phyloP scores from a whole-genome alignment of 2,888 invertebrate species.

The Anaspis maculata region DNA sequence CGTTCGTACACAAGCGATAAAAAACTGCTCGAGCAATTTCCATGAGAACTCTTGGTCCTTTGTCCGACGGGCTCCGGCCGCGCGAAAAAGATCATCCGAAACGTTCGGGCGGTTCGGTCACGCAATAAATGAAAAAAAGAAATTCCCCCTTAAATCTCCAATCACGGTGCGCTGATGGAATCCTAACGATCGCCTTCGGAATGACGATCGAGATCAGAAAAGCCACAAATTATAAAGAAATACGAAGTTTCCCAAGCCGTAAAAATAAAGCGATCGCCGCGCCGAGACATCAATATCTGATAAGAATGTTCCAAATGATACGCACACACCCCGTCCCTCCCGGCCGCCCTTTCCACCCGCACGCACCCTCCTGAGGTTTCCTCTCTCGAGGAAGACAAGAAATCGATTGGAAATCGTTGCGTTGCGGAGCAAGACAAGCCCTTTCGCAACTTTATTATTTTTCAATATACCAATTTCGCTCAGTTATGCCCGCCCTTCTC shows the following conservation, averaged over 20 bases:
- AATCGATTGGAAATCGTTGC: constrained; percentile 9
- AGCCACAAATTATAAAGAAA: constrained; percentile 15
- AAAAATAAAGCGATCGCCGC: constrained; percentile 11
- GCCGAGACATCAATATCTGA: constrained; percentile 12
- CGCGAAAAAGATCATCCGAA: too few species aligned
- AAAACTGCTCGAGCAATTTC: too few species aligned
- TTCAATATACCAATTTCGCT: constrained; percentile 1
- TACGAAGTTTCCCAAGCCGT: constrained; percentile 9
- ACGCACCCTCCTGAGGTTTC: too few species aligned
- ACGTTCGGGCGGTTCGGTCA: too few species aligned
- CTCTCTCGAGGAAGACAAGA: constrained; percentile 9
- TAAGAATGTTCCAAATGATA: constrained; percentile 12
- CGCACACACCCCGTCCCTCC: constrained; percentile 5
- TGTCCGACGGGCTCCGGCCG: too few species aligned
- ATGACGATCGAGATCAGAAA: constrained; percentile 11
- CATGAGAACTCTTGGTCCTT: too few species aligned
- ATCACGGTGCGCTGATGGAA: constrained; percentile 9
- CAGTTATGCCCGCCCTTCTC: constrained; percentile 2
- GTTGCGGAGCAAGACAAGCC: constrained; percentile 1
- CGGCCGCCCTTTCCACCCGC: not conserved
- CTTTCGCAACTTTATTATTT: constrained; percentile 13
- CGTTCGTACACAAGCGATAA: too few species aligned
- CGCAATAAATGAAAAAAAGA: constrained; percentile 7
- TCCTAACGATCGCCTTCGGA: constrained; percentile 8
- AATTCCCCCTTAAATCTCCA: constrained; percentile 10